These are phyloP conservation scores for Sphenodon punctatus DNA, from an alignment of 2,797 vertebrate genomes.

Conservation along the genomic window DNA sequence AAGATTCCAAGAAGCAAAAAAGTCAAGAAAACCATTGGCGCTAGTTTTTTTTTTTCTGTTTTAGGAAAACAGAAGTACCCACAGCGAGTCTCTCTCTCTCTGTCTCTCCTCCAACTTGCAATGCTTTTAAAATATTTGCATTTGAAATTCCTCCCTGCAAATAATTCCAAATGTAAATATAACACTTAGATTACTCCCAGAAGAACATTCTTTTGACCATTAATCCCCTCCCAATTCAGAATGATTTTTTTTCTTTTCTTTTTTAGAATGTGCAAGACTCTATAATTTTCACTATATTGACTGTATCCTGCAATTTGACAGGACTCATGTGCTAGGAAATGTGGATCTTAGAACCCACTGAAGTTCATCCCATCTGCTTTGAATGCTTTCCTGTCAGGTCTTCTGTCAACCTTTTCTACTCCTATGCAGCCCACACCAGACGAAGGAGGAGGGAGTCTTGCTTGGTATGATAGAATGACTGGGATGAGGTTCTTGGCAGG, in stretches of 20 bases:
- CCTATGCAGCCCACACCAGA: not conserved
- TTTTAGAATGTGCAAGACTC: conserved; percentile 49
- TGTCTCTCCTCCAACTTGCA: conserved; percentile 56
- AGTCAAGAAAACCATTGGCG: conserved; percentile 60
- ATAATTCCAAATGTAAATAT: conserved; percentile 83
- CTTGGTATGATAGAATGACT: conserved; percentile 19
- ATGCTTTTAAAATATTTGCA: conserved; percentile 81
- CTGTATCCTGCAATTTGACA: conserved; percentile 50
- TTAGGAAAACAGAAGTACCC: conserved; percentile 76
- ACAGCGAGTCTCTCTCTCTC: conserved; percentile 75
- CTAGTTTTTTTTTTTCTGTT: conserved; percentile 34
- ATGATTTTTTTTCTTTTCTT: conserved; percentile 24
- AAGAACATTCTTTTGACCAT: conserved; percentile 77
- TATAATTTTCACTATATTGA: conserved; percentile 69
- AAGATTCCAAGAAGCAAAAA: conserved; percentile 77
- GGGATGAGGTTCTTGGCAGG: conserved; percentile 47
- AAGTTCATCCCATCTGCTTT: not conserved
- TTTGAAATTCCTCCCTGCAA: conserved; percentile 81
- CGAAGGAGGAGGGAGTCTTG: not conserved
- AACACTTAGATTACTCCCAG: conserved; percentile 81
- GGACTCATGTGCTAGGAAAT: not conserved
- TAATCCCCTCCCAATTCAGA: conserved; percentile 74
- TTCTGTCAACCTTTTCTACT: conserved; percentile 6
- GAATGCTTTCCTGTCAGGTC: conserved; percentile 19
- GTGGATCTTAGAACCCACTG: not conserved